Evolutionary conservation across 2,113 vertebrate species (phyloP).

Genomic region (Enhydra lutris): DNA sequence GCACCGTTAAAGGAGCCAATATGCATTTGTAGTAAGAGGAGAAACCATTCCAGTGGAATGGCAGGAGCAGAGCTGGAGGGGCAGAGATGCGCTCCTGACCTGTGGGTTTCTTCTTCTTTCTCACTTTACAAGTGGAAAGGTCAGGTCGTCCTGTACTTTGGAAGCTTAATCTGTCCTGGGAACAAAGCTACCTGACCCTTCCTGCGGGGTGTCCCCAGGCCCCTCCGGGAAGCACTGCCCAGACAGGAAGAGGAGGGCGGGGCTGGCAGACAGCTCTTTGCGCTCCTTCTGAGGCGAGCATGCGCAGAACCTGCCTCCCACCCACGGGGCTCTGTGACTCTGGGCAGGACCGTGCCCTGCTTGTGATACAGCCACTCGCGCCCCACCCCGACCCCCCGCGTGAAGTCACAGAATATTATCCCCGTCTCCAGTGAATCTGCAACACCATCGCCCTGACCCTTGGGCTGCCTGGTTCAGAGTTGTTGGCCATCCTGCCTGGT

Average conservation of each 20-base stretch:
- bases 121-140: not conserved
- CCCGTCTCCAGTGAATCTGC: not conserved
- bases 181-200: not conserved
- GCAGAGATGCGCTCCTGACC: not conserved
- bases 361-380: rapidly evolving
- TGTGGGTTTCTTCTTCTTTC: not conserved
- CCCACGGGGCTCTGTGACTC: too few relatives aligned
- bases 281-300: not conserved
- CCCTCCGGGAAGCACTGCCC: not conserved
- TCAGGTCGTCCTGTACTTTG: not conserved
- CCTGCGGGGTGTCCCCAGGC: not conserved
- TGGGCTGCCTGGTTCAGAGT: not conserved
- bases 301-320: not conserved
- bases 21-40: not conserved
- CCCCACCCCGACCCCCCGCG: too few relatives aligned
- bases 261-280: too few relatives aligned
- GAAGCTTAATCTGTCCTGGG: not conserved
- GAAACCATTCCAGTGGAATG: not conserved
- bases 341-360: not conserved
- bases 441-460: not conserved
- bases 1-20: not conserved
- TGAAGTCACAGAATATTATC: not conserved
- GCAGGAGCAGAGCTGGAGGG: not conserved
- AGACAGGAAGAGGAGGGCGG: not conserved
- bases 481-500: not conserved